phyloP scores from a whole-genome alignment of 2,113 vertebrate genomes.

The Isurus oxyrinchus region DNA sequence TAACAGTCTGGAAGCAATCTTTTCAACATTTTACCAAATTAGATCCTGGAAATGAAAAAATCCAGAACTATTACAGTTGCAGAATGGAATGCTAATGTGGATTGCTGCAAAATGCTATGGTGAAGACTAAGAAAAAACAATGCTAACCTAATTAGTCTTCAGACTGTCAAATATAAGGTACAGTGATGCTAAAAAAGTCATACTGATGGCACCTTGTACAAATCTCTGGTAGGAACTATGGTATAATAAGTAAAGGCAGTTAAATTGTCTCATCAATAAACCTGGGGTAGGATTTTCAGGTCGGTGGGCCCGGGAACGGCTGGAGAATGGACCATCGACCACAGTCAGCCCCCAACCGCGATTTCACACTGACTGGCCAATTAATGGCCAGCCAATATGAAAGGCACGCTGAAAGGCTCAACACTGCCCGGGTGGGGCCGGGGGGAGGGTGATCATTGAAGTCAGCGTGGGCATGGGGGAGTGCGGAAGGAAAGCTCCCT shows the following conservation, averaged over 20 bases:
- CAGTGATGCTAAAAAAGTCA: background rate
- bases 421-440: too few species aligned
- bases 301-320: too few species aligned
- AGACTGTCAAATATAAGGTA: background rate
- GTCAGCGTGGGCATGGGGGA: too few species aligned
- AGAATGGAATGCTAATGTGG: background rate
- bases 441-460: too few species aligned
- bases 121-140: background rate
- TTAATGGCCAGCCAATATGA: too few species aligned
- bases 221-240: background rate
- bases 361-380: too few species aligned
- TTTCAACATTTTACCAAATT: background rate
- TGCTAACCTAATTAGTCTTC: background rate
- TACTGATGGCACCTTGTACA: background rate
- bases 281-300: too few species aligned
- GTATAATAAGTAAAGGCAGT: background rate
- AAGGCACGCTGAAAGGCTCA: too few species aligned
- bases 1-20: background rate
- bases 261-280: background rate
- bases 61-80: background rate
- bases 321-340: too few species aligned
- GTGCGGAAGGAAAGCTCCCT: too few species aligned
- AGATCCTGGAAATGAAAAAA: constrained; percentile 3
- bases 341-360: too few species aligned
- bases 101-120: background rate